A percentile compares a stretch with the other conserved stretches of the same genome.
phyloP scores from a whole-genome alignment of 2,888 invertebrate species.

The Volucella bombylans region DNA sequence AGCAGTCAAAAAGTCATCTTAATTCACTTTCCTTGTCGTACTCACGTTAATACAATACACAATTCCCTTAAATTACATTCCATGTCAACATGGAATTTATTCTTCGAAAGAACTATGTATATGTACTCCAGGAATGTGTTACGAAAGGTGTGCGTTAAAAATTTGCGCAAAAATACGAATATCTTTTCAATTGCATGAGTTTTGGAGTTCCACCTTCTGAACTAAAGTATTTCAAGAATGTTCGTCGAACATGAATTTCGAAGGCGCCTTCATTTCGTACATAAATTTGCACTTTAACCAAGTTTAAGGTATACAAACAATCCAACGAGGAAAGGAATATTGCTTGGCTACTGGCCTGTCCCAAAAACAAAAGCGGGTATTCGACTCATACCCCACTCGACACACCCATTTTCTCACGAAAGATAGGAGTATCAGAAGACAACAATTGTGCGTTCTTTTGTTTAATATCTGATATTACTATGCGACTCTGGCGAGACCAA shows the following conservation, averaged over 20 bases:
- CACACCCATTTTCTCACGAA: slow-evolving; percentile 52
- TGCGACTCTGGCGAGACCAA: neutral
- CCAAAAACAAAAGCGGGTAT: slow-evolving; percentile 13
- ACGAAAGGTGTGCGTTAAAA: slow-evolving; percentile 20
- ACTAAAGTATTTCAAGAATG: slow-evolving; percentile 30
- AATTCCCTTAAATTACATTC: slow-evolving; percentile 43
- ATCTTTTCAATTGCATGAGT: neutral
- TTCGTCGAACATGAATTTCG: slow-evolving; percentile 17
- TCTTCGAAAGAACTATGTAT: neutral
- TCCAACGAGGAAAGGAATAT: slow-evolving; percentile 28
- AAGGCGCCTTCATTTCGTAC: slow-evolving; percentile 39
- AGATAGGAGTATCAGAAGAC: slow-evolving; percentile 5
- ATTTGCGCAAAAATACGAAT: slow-evolving; percentile 19
- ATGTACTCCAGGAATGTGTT: slow-evolving; percentile 34
- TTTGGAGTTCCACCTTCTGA: no score
- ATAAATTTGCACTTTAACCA: slow-evolving; percentile 63
- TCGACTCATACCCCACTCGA: neutral
- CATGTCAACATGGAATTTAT: slow-evolving; percentile 50
- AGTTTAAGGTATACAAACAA: neutral
- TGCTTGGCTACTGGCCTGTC: slow-evolving; percentile 37
- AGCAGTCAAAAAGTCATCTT: neutral
- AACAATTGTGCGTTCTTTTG: slow-evolving; percentile 15
- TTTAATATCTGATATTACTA: slow-evolving; percentile 15
- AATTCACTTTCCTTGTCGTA: slow-evolving; percentile 37
- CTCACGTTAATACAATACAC: slow-evolving; percentile 9